These are phyloP conservation scores for Coecobrya sp. DNA, from an alignment of 2,888 invertebrate species.

Conservation along the genomic window DNA sequence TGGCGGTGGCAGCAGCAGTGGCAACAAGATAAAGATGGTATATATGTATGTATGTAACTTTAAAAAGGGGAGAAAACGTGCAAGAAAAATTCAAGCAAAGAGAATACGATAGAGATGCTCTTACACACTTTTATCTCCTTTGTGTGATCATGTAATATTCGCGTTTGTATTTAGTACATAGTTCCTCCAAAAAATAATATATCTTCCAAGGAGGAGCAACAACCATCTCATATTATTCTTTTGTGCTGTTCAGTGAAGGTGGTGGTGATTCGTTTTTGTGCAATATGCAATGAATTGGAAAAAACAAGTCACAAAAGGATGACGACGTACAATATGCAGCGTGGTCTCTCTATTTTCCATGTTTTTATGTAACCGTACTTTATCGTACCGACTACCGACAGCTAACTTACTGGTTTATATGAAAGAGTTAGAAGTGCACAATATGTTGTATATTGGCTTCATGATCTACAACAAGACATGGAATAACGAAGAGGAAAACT, in stretches of 20 bases:
- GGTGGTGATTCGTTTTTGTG: slow-evolving; percentile 63
- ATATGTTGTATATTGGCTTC: slow-evolving; percentile 62
- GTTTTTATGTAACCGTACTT: slow-evolving; percentile 9
- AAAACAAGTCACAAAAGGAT: slow-evolving; percentile 54
- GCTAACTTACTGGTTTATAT: slow-evolving; percentile 62
- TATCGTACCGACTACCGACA: slow-evolving; percentile 16
- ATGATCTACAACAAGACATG: slow-evolving; percentile 53
- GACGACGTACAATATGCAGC: slow-evolving; percentile 36
- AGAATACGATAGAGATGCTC: slow-evolving; percentile 27
- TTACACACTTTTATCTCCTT: slow-evolving; percentile 54
- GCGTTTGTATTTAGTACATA: slow-evolving; percentile 43
- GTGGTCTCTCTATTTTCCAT: neutral
- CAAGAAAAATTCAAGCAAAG: neutral
- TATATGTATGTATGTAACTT: no score
- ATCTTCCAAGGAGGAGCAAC: slow-evolving; percentile 56
- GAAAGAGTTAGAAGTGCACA: slow-evolving; percentile 60
- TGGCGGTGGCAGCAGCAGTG: slow-evolving; percentile 57
- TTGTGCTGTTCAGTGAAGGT: slow-evolving; percentile 4
- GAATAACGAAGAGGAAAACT: neutral
- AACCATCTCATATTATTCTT: slow-evolving; percentile 42
- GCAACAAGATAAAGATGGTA: slow-evolving; percentile 75
- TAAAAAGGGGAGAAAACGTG: slow-evolving; percentile 51
- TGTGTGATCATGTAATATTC: slow-evolving; percentile 26
- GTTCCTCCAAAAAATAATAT: slow-evolving; percentile 40
- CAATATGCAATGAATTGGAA: slow-evolving; percentile 71